Conservation (phyloP, 2,888 invertebrate genomes). For the Eumacrocentrus americanus region DNA sequence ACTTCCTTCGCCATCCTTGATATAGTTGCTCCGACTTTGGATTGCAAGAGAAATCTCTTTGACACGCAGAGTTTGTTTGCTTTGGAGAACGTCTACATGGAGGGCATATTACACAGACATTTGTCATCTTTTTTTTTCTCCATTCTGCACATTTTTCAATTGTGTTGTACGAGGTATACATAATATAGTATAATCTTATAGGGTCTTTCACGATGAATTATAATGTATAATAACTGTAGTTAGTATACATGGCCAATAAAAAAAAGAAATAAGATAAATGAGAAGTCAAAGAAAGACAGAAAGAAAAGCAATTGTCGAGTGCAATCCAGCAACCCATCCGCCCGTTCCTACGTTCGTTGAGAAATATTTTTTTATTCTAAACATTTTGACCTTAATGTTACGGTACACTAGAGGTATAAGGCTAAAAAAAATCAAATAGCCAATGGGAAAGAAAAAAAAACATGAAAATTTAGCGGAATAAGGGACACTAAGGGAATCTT, state of each 20-base stretch:
- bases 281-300: slow-evolving; percentile 5
- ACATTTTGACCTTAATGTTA: too few relatives aligned
- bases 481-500: too few relatives aligned
- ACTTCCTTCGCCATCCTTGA: slow-evolving; percentile 5
- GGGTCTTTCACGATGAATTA: slow-evolving; percentile 37
- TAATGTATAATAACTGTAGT: slow-evolving; percentile 39
- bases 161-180: slow-evolving; percentile 35
- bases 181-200: slow-evolving; percentile 34
- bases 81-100: neutral
- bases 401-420: too few relatives aligned
- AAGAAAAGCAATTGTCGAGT: neutral
- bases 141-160: slow-evolving; percentile 35
- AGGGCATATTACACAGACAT: neutral
- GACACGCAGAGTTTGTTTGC: neutral
- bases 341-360: too few relatives aligned
- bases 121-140: slow-evolving; percentile 22
- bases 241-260: slow-evolving; percentile 38
- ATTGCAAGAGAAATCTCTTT: neutral
- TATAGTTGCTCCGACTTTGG: neutral
- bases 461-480: too few relatives aligned
- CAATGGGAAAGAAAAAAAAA: too few relatives aligned
- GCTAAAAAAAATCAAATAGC: too few relatives aligned
- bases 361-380: too few relatives aligned
- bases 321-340: too few relatives aligned
- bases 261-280: slow-evolving; percentile 23